phyloP scores from a whole-genome alignment of 2,888 invertebrate species.

The Acrobeloides nanus region DNA sequence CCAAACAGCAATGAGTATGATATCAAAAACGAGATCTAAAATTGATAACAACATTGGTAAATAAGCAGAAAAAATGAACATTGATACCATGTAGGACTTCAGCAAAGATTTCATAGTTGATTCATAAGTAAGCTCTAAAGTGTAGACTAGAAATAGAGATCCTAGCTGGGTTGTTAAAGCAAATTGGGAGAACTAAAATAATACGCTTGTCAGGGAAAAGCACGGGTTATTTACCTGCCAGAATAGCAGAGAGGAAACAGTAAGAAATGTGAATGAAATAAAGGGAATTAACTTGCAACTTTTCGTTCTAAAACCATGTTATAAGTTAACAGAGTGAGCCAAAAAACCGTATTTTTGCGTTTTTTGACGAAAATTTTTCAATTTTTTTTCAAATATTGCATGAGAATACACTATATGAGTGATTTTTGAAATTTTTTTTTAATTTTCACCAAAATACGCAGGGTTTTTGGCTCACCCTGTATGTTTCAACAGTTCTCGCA shows the following conservation, averaged over 20 bases:
- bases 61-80: background rate
- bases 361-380: too few species aligned
- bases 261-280: slow-evolving; percentile 42
- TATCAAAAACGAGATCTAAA: slow-evolving; percentile 54
- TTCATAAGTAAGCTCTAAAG: slow-evolving; percentile 55
- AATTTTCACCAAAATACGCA: too few species aligned
- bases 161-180: slow-evolving; percentile 70
- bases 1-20: slow-evolving; percentile 60
- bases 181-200: slow-evolving; percentile 77
- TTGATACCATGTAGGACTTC: slow-evolving; percentile 57
- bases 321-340: too few species aligned
- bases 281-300: slow-evolving; percentile 14
- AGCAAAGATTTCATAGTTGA: slow-evolving; percentile 55
- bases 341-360: too few species aligned
- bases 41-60: background rate
- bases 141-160: slow-evolving; percentile 67
- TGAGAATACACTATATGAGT: too few species aligned
- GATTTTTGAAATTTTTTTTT: too few species aligned
- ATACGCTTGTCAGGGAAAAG: background rate
- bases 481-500: too few species aligned
- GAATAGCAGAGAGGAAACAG: slow-evolving; percentile 57
- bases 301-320: slow-evolving; percentile 9
- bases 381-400: too few species aligned
- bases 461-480: too few species aligned
- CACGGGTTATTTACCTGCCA: slow-evolving; percentile 57